Conservation (phyloP, 2,888 invertebrate genomes). For the Noctua comes region DNA sequence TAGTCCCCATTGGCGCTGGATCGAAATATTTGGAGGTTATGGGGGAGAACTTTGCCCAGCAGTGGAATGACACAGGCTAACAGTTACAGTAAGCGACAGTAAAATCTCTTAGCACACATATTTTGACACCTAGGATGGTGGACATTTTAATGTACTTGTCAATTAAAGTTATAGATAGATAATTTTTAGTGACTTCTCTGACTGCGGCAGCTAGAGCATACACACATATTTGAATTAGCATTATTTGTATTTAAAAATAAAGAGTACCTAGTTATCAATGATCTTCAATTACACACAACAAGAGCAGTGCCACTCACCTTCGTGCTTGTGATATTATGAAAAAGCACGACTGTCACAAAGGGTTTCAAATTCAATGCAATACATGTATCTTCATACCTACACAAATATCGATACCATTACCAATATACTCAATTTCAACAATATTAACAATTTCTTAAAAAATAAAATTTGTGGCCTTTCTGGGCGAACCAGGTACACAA, state of each 20-base stretch:
- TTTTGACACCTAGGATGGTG: not conserved
- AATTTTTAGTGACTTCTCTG: not conserved
- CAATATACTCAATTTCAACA: not conserved
- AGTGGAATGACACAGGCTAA: too few species aligned
- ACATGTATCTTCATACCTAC: not conserved
- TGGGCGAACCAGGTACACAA: not conserved
- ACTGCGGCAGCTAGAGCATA: not conserved
- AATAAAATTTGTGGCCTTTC: not conserved
- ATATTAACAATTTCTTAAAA: too few species aligned
- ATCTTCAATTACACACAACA: conserved; percentile 5
- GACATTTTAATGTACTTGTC: not conserved
- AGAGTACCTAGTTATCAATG: not conserved
- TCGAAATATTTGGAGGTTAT: too few species aligned
- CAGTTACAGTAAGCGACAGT: too few species aligned
- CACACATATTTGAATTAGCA: not conserved
- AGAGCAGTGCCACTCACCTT: not conserved
- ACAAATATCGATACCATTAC: not conserved
- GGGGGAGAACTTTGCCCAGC: too few species aligned
- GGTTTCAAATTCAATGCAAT: conserved; percentile 15
- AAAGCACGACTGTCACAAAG: conserved; percentile 32
- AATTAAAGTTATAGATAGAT: not conserved
- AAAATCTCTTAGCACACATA: not conserved
- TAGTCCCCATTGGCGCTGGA: too few species aligned
- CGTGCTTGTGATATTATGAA: not conserved
- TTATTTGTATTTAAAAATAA: not conserved